A percentile compares a stretch with the other conserved stretches of the same genome.
phyloP scores from a whole-genome alignment of 2,797 vertebrate species.

The Sandelia bainsii region DNA sequence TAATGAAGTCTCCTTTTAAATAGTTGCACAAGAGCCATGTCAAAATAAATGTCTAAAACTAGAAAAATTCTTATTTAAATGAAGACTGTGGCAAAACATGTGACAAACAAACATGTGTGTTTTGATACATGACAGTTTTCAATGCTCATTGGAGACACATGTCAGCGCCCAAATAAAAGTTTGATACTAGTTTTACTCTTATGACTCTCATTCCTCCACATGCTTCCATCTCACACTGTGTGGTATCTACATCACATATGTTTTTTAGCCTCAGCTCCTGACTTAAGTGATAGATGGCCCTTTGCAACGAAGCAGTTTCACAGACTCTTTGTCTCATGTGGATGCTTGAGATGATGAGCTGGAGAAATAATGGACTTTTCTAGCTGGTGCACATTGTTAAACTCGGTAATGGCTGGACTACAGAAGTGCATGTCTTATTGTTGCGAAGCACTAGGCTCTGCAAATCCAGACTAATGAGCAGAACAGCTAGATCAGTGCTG shows the following conservation, averaged over 20 bases:
- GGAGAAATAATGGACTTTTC: constrained; percentile 81
- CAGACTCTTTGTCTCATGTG: constrained; percentile 70
- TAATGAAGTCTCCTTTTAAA: neutral
- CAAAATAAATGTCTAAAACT: neutral
- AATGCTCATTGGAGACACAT: neutral
- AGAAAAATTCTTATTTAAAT: neutral
- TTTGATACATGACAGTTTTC: neutral
- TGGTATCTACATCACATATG: constrained; percentile 35
- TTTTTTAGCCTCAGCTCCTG: constrained; percentile 43
- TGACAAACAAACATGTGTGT: too few species aligned
- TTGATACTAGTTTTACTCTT: neutral
- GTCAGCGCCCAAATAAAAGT: neutral
- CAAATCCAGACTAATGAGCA: constrained; percentile 71
- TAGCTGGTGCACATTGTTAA: constrained; percentile 77
- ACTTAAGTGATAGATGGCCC: constrained; percentile 73
- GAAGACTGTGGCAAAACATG: neutral
- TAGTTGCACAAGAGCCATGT: neutral
- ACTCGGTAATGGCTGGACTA: constrained; percentile 70
- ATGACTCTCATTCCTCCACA: neutral
- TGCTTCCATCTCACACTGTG: constrained; percentile 24
- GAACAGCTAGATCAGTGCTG: constrained; percentile 70
- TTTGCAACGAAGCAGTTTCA: constrained; percentile 57
- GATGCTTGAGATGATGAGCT: constrained; percentile 80
- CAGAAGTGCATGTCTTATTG: constrained; percentile 67
- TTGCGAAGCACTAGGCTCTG: constrained; percentile 54